Evolutionary conservation across 2,888 invertebrate genomes (phyloP).

Genomic region (Xylocampa areola): DNA sequence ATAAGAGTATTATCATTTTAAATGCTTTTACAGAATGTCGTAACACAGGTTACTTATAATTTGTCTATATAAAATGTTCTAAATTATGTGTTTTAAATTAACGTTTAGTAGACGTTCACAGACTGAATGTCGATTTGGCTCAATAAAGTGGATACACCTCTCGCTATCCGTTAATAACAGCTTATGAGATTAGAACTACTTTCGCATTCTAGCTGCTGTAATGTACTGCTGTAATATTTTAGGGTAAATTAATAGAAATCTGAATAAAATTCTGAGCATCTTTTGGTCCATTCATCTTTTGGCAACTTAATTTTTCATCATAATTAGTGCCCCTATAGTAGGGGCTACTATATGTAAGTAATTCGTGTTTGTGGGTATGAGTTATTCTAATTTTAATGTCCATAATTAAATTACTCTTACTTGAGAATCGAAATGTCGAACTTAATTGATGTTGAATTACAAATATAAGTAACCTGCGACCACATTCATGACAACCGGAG

Average conservation of each 20-base stretch:
- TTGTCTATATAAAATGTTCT: conserved; percentile 12
- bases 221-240: neutral
- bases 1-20: conserved; percentile 29
- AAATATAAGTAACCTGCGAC: conserved; percentile 31
- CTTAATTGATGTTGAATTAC: conserved; percentile 16
- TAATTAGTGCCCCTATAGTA: too few species aligned
- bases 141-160: conserved; percentile 9
- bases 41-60: conserved; percentile 48
- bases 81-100: conserved; percentile 21
- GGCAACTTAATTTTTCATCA: too few species aligned
- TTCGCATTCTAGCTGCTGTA: conserved; percentile 2
- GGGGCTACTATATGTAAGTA: too few species aligned
- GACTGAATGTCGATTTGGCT: conserved; percentile 8
- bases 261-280: too few species aligned
- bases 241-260: neutral
- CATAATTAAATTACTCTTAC: neutral
- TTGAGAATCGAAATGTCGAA: conserved; percentile 19
- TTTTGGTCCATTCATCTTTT: too few species aligned
- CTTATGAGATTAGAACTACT: conserved; percentile 8
- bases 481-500: conserved; percentile 30
- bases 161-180: conserved; percentile 2
- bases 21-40: conserved; percentile 41
- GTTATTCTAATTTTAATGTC: too few species aligned
- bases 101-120: conserved; percentile 12
- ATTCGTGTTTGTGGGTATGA: too few species aligned